A percentile compares a stretch with the other conserved stretches of the same genome.
phyloP scores from a whole-genome alignment of 2,888 invertebrate genomes.

The Caenorhabditis sp. region DNA sequence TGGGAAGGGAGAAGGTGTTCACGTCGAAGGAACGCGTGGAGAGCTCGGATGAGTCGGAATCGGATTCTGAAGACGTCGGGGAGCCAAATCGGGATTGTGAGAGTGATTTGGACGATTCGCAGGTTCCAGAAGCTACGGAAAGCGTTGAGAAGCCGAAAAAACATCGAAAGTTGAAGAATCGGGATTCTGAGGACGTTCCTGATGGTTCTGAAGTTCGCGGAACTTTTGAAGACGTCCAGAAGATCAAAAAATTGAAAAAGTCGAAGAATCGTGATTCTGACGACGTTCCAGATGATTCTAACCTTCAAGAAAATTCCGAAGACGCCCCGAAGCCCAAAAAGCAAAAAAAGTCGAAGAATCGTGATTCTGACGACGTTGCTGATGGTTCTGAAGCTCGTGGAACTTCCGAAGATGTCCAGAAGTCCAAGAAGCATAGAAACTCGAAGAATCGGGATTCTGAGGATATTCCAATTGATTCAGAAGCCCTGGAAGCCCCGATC shows the following conservation, averaged over 20 bases:
- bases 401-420: conserved; percentile 1
- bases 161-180: background rate
- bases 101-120: background rate
- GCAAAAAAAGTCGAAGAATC: conserved; percentile 8
- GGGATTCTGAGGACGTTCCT: background rate
- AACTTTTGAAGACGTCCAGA: conserved; percentile 1
- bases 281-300: background rate
- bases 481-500: background rate
- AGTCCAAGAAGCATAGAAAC: background rate
- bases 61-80: conserved; percentile 2
- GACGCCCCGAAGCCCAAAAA: background rate
- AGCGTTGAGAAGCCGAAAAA: background rate
- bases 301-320: background rate
- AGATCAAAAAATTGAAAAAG: background rate
- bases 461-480: too few species aligned
- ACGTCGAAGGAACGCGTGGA: background rate
- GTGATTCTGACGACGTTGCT: background rate
- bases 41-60: background rate
- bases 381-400: background rate
- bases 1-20: background rate
- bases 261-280: conserved; percentile 3
- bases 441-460: background rate
- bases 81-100: background rate
- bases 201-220: conserved; percentile 2
- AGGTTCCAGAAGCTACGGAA: background rate